Conservation (phyloP, 1,140 invertebrate genomes). For the Drosophila simulans region DNA sequence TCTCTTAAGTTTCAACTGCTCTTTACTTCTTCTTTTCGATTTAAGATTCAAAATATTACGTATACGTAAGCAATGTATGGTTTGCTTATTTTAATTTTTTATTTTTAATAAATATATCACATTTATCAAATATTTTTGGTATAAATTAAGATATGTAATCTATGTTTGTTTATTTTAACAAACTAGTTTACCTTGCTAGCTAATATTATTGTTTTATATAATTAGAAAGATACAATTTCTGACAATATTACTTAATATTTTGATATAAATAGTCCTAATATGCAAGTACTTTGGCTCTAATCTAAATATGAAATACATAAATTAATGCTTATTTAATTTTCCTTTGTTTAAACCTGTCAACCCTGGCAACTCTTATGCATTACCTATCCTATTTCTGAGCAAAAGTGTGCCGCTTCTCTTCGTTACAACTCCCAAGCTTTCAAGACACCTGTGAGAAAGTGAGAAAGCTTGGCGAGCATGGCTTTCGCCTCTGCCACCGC, state of each 20-base stretch:
- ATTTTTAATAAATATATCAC: neutral
- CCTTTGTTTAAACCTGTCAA: constrained; percentile 26
- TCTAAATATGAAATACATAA: too few relatives aligned
- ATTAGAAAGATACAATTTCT: too few relatives aligned
- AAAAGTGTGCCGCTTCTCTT: constrained; percentile 23
- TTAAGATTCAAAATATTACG: constrained; percentile 9
- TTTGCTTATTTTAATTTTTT: neutral
- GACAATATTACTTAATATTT: too few relatives aligned
- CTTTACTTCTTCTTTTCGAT: neutral
- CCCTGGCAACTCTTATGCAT: constrained; percentile 20
- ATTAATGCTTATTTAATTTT: too few relatives aligned
- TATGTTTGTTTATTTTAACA: too few relatives aligned
- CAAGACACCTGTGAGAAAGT: constrained; percentile 67
- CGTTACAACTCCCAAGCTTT: constrained; percentile 47
- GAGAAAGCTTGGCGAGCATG: constrained; percentile 47
- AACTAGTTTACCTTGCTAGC: too few relatives aligned
- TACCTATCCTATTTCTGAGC: neutral
- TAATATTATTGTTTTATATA: too few relatives aligned
- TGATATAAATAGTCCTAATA: too few relatives aligned
- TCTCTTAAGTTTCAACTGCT: constrained; percentile 22
- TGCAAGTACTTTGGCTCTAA: too few relatives aligned
- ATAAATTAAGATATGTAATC: too few relatives aligned
- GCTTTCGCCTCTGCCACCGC: constrained; percentile 27
- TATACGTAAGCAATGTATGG: constrained; percentile 4
- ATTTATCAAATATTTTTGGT: neutral